Base-by-base conservation (phyloP, 2,888 invertebrate genomes). In the Venusia cambrica region DNA sequence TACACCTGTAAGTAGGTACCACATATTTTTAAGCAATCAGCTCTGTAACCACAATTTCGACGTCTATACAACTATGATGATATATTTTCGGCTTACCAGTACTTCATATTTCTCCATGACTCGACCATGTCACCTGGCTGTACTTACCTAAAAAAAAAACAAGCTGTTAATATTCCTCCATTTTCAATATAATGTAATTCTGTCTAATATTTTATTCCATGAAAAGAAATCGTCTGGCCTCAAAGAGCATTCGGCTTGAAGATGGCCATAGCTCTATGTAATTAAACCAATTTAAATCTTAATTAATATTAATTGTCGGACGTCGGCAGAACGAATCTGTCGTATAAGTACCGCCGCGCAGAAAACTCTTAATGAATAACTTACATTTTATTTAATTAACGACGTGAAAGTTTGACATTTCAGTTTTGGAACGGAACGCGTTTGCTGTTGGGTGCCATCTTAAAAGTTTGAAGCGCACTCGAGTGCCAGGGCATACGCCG, bases 251-350 rank as follows among this genome's bases (percentile, higher is more conserved):
- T 71, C 64, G 55, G 70, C 65, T 65, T 55, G 71, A 68, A 77
- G 79, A 75, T 73, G 75, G 75, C 64, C 72, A 40, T 35, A 74
- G 73, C 71, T 81, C 83, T 77, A 80, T 78, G 75, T 83, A 87
- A 85, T 87, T 84, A 87, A 81, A 84, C 83, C 85, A 85, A 87
- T 87, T 87, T 84, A 87, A 85, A 84, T 87, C 83, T 79, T 85
- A 87, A 87, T 85, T 87, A 84, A 83, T 87, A 87, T 84, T 85
- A 87, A 87, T 87, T 87, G 85, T 84, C 68, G 64, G 68, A 78
- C 76, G 83, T 75, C 77, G 77, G 77, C 76, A 75, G 80, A 78
- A 80, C 80, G 83, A 84, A 85, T 85, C 83, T 80, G 80, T 76
- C 77, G 79, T 76, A 73, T 67, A 73, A 71, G 77, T 76, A 81